Percentiles rank a stretch among this genome's conserved stretches.
phyloP scores from a whole-genome alignment of 1,140 invertebrate genomes.

The Drosophila tristis region DNA sequence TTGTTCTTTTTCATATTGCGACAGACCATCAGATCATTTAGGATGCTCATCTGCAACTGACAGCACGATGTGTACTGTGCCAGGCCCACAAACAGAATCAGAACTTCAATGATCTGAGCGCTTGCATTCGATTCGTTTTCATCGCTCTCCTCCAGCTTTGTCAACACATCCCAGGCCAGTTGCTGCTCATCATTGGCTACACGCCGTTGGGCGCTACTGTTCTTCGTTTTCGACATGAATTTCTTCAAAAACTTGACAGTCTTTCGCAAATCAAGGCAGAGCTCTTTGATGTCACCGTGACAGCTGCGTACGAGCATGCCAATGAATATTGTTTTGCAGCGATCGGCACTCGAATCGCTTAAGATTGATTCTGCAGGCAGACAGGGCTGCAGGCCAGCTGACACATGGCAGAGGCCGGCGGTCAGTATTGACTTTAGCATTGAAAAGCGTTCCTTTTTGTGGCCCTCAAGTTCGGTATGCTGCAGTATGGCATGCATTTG shows the following conservation, averaged over 20 bases:
- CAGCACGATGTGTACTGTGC: slow-evolving; percentile 25
- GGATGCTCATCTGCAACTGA: neutral
- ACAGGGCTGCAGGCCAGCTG: slow-evolving; percentile 1
- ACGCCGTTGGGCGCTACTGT: slow-evolving; percentile 11
- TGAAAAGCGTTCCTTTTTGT: slow-evolving; percentile 20
- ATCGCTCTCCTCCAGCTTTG: slow-evolving; percentile 11
- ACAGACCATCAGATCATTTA: slow-evolving; percentile 54
- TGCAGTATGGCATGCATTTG: slow-evolving; percentile 51
- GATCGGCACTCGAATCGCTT: no score
- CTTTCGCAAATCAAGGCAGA: no score
- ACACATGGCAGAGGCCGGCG: slow-evolving; percentile 34
- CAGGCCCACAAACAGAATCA: slow-evolving; percentile 50
- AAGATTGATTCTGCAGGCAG: no score
- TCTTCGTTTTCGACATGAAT: slow-evolving; percentile 17
- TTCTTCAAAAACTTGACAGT: no score
- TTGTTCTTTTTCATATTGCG: slow-evolving; percentile 26
- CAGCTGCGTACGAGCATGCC: no score
- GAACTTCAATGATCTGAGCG: slow-evolving; percentile 39
- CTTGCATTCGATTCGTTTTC: slow-evolving; percentile 10
- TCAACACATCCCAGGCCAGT: slow-evolving; percentile 21
- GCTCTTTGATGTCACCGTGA: no score
- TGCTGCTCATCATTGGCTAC: slow-evolving; percentile 3
- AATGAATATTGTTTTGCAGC: no score
- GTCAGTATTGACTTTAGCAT: neutral
- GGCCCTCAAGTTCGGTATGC: slow-evolving; percentile 1